Evolutionary conservation across 2,797 vertebrate species (phyloP).

Genomic region (Gobio occitaniae): DNA sequence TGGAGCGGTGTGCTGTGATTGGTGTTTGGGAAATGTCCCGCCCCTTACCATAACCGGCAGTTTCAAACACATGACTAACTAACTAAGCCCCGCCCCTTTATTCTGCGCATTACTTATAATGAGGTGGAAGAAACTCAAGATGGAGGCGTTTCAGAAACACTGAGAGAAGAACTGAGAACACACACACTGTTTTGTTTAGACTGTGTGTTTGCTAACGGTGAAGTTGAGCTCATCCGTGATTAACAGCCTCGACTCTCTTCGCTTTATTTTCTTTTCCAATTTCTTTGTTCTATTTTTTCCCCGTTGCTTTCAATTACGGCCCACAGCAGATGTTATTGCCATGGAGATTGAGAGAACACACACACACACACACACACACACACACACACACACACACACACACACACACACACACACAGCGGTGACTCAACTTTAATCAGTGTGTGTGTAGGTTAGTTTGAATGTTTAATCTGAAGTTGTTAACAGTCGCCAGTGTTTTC

Average conservation of each 20-base stretch:
- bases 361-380: constrained; percentile 19
- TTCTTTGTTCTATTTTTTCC: constrained; percentile 28
- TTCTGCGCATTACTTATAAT: no score
- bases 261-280: constrained; percentile 10
- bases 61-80: no score
- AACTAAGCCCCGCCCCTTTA: no score
- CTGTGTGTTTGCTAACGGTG: not conserved
- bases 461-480: constrained; percentile 5
- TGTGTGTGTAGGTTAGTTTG: not conserved
- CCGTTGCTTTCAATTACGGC: constrained; percentile 22
- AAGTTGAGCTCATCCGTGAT: not conserved
- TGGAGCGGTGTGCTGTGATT: no score
- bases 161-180: not conserved
- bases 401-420: constrained; percentile 14
- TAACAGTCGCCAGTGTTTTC: not conserved
- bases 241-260: not conserved
- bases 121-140: not conserved
- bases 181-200: not conserved
- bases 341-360: constrained; percentile 38
- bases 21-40: no score
- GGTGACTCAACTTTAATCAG: not conserved
- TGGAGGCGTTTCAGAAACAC: not conserved
- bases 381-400: constrained; percentile 22
- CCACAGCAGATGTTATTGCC: constrained; percentile 30
- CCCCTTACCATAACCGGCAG: no score